Percentiles rank a stretch among this genome's conserved stretches.
Conservation (phyloP, 2,888 invertebrate species). For the Drosophila fulvimacula region DNA sequence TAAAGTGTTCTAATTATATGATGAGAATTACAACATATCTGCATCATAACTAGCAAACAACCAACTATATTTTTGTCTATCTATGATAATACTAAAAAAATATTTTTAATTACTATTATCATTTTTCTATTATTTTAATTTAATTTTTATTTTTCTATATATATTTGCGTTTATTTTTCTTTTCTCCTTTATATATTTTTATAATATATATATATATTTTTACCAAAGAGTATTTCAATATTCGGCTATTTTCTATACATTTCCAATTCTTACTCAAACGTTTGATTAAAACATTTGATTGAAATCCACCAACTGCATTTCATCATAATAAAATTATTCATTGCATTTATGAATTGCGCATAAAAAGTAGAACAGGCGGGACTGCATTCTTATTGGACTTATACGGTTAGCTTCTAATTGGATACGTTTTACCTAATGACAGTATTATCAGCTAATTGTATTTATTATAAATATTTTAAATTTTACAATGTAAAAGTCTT, state of each 20-base stretch:
- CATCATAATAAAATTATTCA: conserved; percentile 61
- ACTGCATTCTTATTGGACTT: conserved; percentile 56
- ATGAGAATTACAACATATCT: not conserved
- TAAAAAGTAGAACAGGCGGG: conserved; percentile 40
- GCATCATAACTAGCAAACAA: too few relatives aligned
- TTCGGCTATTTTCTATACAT: conserved; percentile 1
- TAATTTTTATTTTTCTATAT: too few relatives aligned
- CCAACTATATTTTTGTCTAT: too few relatives aligned
- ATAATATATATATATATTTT: not conserved
- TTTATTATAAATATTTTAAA: not conserved
- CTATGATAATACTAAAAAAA: not conserved
- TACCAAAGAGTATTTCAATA: conserved; percentile 9
- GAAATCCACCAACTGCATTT: conserved; percentile 60
- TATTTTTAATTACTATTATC: too few relatives aligned
- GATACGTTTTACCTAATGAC: conserved; percentile 7
- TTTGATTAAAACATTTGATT: conserved; percentile 47
- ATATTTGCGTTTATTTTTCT: not conserved
- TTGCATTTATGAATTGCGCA: conserved; percentile 52
- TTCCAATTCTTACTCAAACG: conserved; percentile 17
- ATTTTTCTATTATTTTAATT: too few relatives aligned
- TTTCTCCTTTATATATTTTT: not conserved
- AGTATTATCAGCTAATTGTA: not conserved
- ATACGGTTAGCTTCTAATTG: conserved; percentile 24
- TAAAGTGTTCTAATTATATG: not conserved
- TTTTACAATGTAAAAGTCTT: not conserved